A percentile compares a stretch with the other conserved stretches of the same genome.
phyloP scores from a whole-genome alignment of 2,113 vertebrate genomes.

The Eulacestoma nigropectus region DNA sequence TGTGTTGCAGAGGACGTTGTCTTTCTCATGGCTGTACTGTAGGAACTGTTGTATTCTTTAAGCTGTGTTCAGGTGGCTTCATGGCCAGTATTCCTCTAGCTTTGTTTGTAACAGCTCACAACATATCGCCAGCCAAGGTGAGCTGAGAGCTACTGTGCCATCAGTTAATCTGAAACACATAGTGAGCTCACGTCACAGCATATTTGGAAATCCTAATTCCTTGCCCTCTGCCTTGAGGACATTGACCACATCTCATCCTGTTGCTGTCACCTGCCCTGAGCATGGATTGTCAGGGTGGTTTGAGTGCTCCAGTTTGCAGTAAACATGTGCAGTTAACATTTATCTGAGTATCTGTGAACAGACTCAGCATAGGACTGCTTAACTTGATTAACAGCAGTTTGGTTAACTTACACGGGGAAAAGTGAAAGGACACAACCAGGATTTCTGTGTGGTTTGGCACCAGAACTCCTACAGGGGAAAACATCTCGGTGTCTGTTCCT shows the following conservation, averaged over 20 bases:
- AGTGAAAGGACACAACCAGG: neutral
- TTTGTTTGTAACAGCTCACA: neutral
- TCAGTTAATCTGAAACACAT: neutral
- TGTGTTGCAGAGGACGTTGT: neutral
- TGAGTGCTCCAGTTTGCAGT: neutral
- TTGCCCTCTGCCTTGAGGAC: neutral
- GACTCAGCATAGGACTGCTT: neutral
- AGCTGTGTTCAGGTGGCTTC: neutral
- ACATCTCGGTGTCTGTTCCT: neutral
- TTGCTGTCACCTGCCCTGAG: neutral
- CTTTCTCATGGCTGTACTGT: neutral
- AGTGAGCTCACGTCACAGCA: neutral
- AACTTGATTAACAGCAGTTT: neutral
- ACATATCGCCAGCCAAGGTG: rapidly evolving
- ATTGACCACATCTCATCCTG: neutral
- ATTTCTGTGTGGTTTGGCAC: neutral
- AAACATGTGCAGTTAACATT: neutral
- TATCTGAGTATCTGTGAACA: neutral
- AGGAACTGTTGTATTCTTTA: neutral
- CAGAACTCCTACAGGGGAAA: neutral
- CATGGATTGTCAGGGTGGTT: neutral
- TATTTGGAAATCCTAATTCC: neutral
- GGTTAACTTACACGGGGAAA: neutral
- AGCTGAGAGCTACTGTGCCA: neutral
- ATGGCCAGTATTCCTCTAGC: neutral